Conservation (phyloP, 2,888 invertebrate genomes). For the Opisthograptis luteolata region DNA sequence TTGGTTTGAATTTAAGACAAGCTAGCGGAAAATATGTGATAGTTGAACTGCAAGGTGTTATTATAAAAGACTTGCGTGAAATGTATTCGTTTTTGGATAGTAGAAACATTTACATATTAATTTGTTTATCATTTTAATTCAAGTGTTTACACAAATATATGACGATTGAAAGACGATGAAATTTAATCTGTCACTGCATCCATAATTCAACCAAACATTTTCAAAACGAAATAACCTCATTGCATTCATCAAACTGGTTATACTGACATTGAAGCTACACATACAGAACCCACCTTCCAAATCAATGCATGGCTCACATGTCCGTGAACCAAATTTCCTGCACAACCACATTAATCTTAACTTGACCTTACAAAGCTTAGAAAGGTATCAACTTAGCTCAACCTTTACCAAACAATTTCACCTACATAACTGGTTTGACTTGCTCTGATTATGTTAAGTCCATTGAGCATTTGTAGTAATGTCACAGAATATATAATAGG, state of each 20-base stretch:
- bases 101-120: too few relatives aligned
- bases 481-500: too few relatives aligned
- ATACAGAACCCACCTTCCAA: slow-evolving; percentile 20
- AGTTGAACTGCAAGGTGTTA: too few relatives aligned
- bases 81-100: too few relatives aligned
- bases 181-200: too few relatives aligned
- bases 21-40: too few relatives aligned
- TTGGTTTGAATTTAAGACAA: too few relatives aligned
- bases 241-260: slow-evolving; percentile 21
- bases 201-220: neutral
- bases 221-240: slow-evolving; percentile 3
- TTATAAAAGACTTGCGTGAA: too few relatives aligned
- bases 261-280: slow-evolving; percentile 22
- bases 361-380: slow-evolving; percentile 61
- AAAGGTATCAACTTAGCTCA: slow-evolving; percentile 53
- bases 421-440: slow-evolving; percentile 53
- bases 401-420: slow-evolving; percentile 61
- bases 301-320: slow-evolving; percentile 36
- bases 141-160: too few relatives aligned
- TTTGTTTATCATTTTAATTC: too few relatives aligned
- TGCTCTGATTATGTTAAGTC: slow-evolving; percentile 22
- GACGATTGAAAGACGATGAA: too few relatives aligned
- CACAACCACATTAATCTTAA: slow-evolving; percentile 44
- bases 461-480: slow-evolving; percentile 27
- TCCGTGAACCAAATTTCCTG: slow-evolving; percentile 48